A percentile compares a stretch with the other conserved stretches of the same genome.
Conservation (phyloP, 2,888 invertebrate species). For the Acleris literana region DNA sequence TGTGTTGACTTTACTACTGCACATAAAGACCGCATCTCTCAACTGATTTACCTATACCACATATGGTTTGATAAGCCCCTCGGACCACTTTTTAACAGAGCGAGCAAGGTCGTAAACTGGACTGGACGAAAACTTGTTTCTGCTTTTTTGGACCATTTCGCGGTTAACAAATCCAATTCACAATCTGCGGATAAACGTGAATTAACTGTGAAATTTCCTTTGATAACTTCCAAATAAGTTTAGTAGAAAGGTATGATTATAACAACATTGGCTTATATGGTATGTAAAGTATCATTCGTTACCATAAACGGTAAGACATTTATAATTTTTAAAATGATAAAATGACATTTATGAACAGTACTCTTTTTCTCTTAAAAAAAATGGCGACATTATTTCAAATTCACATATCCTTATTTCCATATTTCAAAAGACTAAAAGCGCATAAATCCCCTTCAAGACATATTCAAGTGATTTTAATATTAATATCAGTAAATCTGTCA, state of each 20-base stretch:
- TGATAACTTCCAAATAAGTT: conserved; percentile 1
- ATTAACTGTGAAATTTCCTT: background rate
- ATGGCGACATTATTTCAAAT: no score
- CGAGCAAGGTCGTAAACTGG: conserved; percentile 33
- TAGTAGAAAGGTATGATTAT: background rate
- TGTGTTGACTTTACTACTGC: no score
- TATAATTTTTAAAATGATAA: no score
- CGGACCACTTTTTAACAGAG: conserved; percentile 22
- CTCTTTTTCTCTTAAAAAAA: no score
- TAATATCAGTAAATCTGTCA: conserved; percentile 32
- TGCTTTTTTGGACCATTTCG: conserved; percentile 16
- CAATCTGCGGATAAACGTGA: conserved; percentile 1
- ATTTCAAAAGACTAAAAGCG: conserved; percentile 14
- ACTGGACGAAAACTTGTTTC: conserved; percentile 26
- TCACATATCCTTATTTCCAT: conserved; percentile 1
- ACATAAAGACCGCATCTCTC: background rate
- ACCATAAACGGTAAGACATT: no score
- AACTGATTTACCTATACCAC: conserved; percentile 5
- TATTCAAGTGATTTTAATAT: conserved; percentile 18
- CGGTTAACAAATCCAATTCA: conserved; percentile 22
- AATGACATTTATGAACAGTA: no score
- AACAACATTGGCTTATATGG: no score
- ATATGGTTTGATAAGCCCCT: conserved; percentile 22
- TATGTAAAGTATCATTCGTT: no score
- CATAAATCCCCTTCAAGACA: conserved; percentile 18